Percentiles rank a stretch among this genome's conserved stretches.
Conservation (phyloP, 2,113 vertebrate genomes). For the Athene cunicularia region DNA sequence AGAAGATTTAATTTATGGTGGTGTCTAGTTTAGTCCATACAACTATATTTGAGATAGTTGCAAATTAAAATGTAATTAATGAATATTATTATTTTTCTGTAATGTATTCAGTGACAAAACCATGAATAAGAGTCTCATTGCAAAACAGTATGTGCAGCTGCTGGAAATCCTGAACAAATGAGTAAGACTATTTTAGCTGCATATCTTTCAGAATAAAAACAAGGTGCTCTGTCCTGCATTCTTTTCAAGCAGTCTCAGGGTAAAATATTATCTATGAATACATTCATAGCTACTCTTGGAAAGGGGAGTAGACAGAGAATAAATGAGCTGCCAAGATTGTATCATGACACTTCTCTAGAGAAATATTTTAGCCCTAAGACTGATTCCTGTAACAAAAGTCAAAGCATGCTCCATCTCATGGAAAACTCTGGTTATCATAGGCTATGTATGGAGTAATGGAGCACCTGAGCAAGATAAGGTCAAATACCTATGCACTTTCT, state of each 20-base stretch:
- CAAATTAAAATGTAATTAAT: background rate
- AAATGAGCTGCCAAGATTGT: slow-evolving; percentile 41
- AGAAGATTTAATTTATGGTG: background rate
- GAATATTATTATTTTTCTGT: background rate
- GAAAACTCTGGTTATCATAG: slow-evolving; percentile 1
- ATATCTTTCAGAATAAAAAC: background rate
- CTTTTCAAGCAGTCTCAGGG: background rate
- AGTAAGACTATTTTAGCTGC: background rate
- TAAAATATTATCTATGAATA: slow-evolving; percentile 26
- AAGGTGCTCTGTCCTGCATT: background rate
- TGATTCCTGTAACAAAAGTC: background rate
- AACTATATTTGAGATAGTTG: background rate
- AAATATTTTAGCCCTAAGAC: slow-evolving; percentile 13
- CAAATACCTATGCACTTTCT: background rate
- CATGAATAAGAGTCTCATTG: background rate
- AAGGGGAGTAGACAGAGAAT: background rate
- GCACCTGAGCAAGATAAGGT: background rate
- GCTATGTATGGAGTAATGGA: background rate
- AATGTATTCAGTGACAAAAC: background rate
- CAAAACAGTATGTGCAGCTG: background rate
- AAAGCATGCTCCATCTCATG: background rate
- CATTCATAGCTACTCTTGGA: background rate
- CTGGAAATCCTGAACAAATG: background rate
- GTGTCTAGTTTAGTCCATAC: background rate
- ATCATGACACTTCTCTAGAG: slow-evolving; percentile 30